Percentiles rank a stretch among this genome's conserved stretches.
Evolutionary conservation across 2,113 vertebrate genomes (phyloP).

Genomic region (Tragelaphus scriptus): DNA sequence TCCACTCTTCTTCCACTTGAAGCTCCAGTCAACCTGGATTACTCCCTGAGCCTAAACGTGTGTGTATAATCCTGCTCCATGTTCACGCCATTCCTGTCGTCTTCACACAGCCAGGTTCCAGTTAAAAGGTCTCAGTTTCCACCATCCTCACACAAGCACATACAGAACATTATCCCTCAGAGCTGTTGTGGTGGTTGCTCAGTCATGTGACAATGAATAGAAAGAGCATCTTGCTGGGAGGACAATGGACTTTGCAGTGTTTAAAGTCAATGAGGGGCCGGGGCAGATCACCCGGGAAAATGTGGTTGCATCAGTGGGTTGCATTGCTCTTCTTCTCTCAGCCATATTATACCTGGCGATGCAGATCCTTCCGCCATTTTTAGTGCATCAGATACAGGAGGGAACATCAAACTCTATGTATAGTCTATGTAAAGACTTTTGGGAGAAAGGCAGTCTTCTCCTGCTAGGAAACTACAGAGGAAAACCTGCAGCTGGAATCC

Average conservation of each 20-base stretch:
- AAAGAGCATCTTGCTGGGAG: not conserved
- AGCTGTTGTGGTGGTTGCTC: not conserved
- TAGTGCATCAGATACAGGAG: not conserved
- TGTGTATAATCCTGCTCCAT: not conserved
- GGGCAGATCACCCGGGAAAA: not conserved
- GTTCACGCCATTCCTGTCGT: not conserved
- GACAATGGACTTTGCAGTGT: not conserved
- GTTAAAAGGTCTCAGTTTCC: not conserved
- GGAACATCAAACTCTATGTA: not conserved
- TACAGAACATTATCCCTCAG: not conserved
- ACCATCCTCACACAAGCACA: not conserved
- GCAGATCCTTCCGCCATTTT: not conserved
- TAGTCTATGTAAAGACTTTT: too few relatives aligned
- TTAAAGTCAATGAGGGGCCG: not conserved
- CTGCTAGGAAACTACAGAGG: not conserved
- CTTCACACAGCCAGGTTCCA: not conserved
- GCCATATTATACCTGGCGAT: rapidly evolving
- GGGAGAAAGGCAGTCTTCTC: not conserved
- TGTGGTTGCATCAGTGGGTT: not conserved
- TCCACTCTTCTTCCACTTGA: not conserved
- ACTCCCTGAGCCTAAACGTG: not conserved
- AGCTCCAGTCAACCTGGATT: not conserved
- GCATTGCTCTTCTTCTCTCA: not conserved
- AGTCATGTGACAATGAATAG: not conserved
- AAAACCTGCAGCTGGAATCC: too few relatives aligned